Base-by-base conservation (phyloP, 2,113 vertebrate genomes). In the Todiramphus chloris region DNA sequence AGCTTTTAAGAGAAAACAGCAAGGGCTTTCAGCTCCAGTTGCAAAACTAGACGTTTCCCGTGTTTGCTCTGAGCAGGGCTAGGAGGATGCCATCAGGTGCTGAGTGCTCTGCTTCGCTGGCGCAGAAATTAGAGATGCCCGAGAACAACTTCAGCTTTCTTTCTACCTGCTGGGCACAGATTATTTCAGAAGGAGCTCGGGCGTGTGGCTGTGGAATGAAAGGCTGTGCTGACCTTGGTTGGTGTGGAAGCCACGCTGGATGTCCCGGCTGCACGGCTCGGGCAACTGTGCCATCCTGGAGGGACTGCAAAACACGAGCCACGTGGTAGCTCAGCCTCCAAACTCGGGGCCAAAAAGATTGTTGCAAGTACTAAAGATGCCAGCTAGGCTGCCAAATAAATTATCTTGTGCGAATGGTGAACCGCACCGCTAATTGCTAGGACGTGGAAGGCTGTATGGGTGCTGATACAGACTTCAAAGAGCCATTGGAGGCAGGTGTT, bases 221-320 rank as follows among this genome's bases (percentile, higher is more conserved):
- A 60, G 0, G 1, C 56, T 1, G 1, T 10, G 53, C 80, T 88
- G 53, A 24, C 44, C 43, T 73, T 1, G 0, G 9, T 9, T 8
- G 27, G 5, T 27, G 27, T 81, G 77, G 53, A 81, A 79, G 16
- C 80, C 53, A 64, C 0, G 0, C 31, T 39, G 66, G 39, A 19
- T 72, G 14, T 75, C 62, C 72, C 55, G 56, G 50, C 74, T 70
- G 50, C 48, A 28, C 2, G 0, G 37, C 21, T 44, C 1, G 0
- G 17, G 41, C n/a, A 43, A 11, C 25, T 11, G 46, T 8, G 14
- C n/a, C 1, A 0, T 39, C 30, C 67, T n/a, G 35, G 62, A 28
- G 24, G 12, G 21, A n/a, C 58, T 64, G 56, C 28, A 58, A 48
- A 84, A 39, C 23, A 43, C 1, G 2, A 67, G 30, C 14, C 19